Evolutionary conservation across 2,113 vertebrate genomes (phyloP), one percentile per base, ranked within the genome.

Genomic region (Platanista minor): DNA sequence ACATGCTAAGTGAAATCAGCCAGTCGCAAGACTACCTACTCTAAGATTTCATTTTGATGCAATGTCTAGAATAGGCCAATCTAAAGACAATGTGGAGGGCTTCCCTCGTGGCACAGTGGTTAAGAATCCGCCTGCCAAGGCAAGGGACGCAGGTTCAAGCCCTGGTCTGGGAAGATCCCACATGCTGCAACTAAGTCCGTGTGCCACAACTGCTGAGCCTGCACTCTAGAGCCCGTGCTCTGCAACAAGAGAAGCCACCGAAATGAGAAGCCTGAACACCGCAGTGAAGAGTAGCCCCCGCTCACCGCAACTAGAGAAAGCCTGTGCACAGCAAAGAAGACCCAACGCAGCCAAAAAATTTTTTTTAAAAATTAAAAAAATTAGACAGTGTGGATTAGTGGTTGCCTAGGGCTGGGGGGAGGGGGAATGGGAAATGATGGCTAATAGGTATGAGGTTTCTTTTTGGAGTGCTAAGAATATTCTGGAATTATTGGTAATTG

Each of bases 261-360:
- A 18, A 21, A 57, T 7, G 54, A 57, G 20, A 57, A 57, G 54
- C 54, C 20, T 8, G 54, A 0, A 2, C 20, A 57, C 54, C 2
- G 20, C 54, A 57, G 6, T 21, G 15, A 52, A 57, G 54, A 57
- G 20, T 57, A 57, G 54, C 18, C 54, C 54, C 54, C 54, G 20
- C 54, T 57, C 54, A 20, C 54, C 54, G 1, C 54, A 57, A 57
- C 54, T 57, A 21, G 52, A 52, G 52, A 52, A 57, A 57, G 54
- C 54, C 54, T 7, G 7, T 2, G 6, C 2, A 0, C 18, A 57
- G 54, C 18, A 57, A 57, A 7, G 0, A 57, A 57, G 20, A 57
- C 54, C 54, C 54, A 21, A 57, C 0, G 2, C 20, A 57, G 54
- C 54, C 6, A 21, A 57, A 57, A 57, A 21, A 20, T n/a, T n/a